Evolutionary conservation across 2,888 invertebrate species (phyloP).

Genomic region (Miltochrista miniata): DNA sequence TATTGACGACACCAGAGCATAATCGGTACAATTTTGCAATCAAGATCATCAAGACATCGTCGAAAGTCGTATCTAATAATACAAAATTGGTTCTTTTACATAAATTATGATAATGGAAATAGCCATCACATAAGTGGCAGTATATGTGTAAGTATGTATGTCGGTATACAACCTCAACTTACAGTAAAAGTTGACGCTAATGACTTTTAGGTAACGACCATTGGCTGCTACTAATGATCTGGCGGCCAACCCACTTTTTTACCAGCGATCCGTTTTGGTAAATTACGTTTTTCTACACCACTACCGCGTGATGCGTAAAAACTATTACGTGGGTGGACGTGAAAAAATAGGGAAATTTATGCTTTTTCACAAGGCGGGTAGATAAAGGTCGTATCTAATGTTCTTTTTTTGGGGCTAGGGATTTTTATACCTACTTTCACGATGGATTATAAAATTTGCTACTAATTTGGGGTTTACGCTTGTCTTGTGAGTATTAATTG

Average conservation of each 20-base stretch:
- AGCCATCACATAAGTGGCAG: conserved; percentile 38
- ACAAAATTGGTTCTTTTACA: conserved; percentile 72
- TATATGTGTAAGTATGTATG: conserved; percentile 36
- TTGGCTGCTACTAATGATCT: conserved; percentile 79
- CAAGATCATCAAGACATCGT: conserved; percentile 54
- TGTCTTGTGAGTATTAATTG: neutral
- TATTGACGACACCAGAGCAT: conserved; percentile 28
- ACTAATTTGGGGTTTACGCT: neutral
- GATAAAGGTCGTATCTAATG: conserved; percentile 14
- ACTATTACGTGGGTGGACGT: conserved; percentile 44
- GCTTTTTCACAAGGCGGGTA: conserved; percentile 20
- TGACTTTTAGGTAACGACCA: conserved; percentile 82
- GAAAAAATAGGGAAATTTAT: conserved; percentile 40
- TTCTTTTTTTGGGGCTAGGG: neutral
- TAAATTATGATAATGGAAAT: conserved; percentile 70
- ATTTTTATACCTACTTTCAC: conserved; percentile 6
- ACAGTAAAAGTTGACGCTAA: conserved; percentile 80
- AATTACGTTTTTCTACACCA: conserved; percentile 66
- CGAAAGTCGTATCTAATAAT: conserved; percentile 62
- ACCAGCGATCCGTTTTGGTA: conserved; percentile 74
- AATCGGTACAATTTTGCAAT: conserved; percentile 49
- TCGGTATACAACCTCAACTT: conserved; percentile 65
- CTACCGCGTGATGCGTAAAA: conserved; percentile 60
- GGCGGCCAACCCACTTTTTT: conserved; percentile 77
- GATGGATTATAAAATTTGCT: conserved; percentile 3